These are phyloP conservation scores for Calosoma granatense DNA, from an alignment of 1,140 invertebrate species.

Conservation along the genomic window DNA sequence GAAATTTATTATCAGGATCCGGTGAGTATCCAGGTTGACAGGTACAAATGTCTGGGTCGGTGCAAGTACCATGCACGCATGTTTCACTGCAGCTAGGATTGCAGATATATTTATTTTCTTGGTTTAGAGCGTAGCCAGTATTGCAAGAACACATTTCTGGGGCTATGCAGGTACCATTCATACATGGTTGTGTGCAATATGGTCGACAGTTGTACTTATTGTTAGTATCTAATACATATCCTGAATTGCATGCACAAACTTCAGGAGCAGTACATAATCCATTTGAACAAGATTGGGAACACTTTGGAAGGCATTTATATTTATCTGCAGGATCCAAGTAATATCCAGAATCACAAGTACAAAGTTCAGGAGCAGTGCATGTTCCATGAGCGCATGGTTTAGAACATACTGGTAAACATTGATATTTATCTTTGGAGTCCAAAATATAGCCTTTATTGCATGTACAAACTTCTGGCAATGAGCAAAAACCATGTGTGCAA, in stretches of 20 bases:
- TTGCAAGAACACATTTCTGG: conserved; percentile 38
- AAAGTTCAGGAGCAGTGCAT: conserved; percentile 47
- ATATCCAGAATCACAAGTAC: conserved; percentile 26
- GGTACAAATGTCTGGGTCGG: conserved; percentile 36
- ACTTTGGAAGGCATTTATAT: conserved; percentile 34
- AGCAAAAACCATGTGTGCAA: conserved; percentile 26
- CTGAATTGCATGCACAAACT: conserved; percentile 9
- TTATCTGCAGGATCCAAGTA: conserved; percentile 16
- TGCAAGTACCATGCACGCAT: conserved; percentile 38
- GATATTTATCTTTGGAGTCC: conserved; percentile 4
- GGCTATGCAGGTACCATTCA: conserved; percentile 35
- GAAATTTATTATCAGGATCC: conserved; percentile 12
- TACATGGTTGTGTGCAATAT: conserved; percentile 29
- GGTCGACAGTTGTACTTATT: conserved; percentile 18
- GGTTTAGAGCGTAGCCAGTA: conserved; percentile 24
- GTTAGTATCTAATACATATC: neutral
- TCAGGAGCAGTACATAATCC: conserved; percentile 36
- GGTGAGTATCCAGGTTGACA: conserved; percentile 38
- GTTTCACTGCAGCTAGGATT: conserved; percentile 41
- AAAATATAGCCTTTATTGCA: conserved; percentile 26
- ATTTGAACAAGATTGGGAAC: conserved; percentile 32
- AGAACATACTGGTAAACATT: conserved; percentile 41
- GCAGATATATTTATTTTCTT: conserved; percentile 27
- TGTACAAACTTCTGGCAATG: conserved; percentile 22
- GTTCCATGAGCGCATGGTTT: conserved; percentile 45